Evolutionary conservation across 2,113 vertebrate genomes (phyloP), one percentile per base, ranked within the genome.

Genomic region (Chaetops frenatus): DNA sequence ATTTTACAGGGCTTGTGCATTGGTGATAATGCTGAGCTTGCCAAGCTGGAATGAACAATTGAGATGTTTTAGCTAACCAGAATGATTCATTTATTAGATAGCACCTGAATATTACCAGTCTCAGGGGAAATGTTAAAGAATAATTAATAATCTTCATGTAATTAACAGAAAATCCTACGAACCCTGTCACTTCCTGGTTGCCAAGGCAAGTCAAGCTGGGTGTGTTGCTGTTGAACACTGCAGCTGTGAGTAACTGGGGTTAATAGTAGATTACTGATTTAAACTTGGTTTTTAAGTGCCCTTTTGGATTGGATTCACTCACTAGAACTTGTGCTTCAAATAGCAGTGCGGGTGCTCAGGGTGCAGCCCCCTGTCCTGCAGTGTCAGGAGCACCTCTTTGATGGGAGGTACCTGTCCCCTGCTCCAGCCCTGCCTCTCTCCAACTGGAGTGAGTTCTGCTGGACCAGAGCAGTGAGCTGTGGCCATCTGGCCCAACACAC

Each of bases 41-140:
- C 67, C 38, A 69, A 31, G 13, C 28, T 36, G 24, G 69, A 67
- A 42, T 57, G 81, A 94, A 35, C 44, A 76, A 18, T 12, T 64
- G 42, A 76, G 35, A 81, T 74, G n/a, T 83, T 91, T 87, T 61
- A 65, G 19, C 4, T 80, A 62, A 65, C n/a, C 69, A 64, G 79
- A 71, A 67, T 27, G 23, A 81, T 64, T 86, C 6, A 69, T 80
- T 73, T 82, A 70, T 60, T 81, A 84, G 44, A 56, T 61, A 76
- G 31, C 73, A 88, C 44, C 87, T 95, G 82, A 81, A 95, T 74
- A 86, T 82, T 66, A 47, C 29, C 19, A 25, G 27, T 76, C 76
- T 88, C 28, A 2, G 36, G 76, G 64, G 51, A 70, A 80, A 86
- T 38, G 60, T 44, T 90, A 80, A 80, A 50, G 42, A 88, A 60